Conservation (phyloP, 1,140 invertebrate genomes). For the Drosophila nigromelanica region DNA sequence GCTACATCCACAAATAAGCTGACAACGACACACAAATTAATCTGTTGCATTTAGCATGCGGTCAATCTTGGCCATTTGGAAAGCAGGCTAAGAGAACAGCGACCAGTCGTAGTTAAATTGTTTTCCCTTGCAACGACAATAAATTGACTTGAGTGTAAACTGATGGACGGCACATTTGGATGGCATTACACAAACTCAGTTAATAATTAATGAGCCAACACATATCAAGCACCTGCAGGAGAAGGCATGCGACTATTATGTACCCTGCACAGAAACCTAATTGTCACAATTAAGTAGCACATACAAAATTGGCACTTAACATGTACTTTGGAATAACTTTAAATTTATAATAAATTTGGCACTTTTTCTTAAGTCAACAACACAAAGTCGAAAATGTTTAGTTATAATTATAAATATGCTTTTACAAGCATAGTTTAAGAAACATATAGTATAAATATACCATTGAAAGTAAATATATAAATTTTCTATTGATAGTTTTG, state of each 20-base stretch:
- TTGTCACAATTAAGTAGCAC: too few relatives aligned
- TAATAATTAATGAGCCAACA: slow-evolving; percentile 4
- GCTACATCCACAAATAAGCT: slow-evolving; percentile 50
- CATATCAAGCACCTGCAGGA: too few relatives aligned
- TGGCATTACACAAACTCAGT: slow-evolving; percentile 8
- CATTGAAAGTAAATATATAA: too few relatives aligned
- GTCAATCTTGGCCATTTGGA: slow-evolving; percentile 47
- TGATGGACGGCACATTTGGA: slow-evolving; percentile 8
- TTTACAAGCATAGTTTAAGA: too few relatives aligned
- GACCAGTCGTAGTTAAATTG: slow-evolving; percentile 30
- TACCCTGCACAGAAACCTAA: neutral
- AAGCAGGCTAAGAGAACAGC: slow-evolving; percentile 40
- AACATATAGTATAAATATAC: too few relatives aligned
- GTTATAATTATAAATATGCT: too few relatives aligned
- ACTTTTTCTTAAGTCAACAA: too few relatives aligned
- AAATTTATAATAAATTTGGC: too few relatives aligned
- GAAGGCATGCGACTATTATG: neutral
- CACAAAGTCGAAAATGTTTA: too few relatives aligned
- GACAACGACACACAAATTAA: slow-evolving; percentile 65
- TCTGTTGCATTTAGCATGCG: slow-evolving; percentile 65
- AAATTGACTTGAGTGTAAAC: slow-evolving; percentile 9
- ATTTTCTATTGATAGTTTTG: too few relatives aligned
- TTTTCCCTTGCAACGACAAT: slow-evolving; percentile 18
- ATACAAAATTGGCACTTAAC: too few relatives aligned
- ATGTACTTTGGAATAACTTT: too few relatives aligned